Conservation (phyloP, 2,888 invertebrate species). For the Pammene aurita region DNA sequence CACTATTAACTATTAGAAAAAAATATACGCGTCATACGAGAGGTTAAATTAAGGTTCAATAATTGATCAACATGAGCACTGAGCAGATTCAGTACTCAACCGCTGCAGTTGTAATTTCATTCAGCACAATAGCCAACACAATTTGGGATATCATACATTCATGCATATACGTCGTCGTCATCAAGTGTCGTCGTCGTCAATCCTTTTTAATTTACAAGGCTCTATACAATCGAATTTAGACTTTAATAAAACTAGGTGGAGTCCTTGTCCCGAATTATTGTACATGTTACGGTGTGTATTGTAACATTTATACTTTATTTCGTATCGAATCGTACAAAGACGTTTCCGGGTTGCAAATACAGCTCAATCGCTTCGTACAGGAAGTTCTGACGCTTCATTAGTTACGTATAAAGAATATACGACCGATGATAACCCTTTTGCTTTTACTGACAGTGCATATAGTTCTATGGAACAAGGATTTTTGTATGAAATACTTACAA, state of each 20-base stretch:
- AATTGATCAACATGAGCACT: no score
- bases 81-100: background rate
- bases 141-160: slow-evolving; percentile 58
- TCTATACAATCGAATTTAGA: background rate
- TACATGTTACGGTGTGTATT: slow-evolving; percentile 27
- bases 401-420: slow-evolving; percentile 59
- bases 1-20: no score
- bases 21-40: no score
- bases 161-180: slow-evolving; percentile 41
- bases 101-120: slow-evolving; percentile 4
- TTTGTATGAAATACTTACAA: background rate
- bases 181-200: slow-evolving; percentile 17
- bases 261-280: slow-evolving; percentile 2
- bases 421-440: slow-evolving; percentile 63
- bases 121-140: slow-evolving; percentile 45
- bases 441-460: slow-evolving; percentile 60
- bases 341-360: slow-evolving; percentile 76
- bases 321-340: slow-evolving; percentile 60
- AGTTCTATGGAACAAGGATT: slow-evolving; percentile 41
- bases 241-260: background rate
- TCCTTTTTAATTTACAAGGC: slow-evolving; percentile 2
- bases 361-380: slow-evolving; percentile 66
- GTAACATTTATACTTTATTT: slow-evolving; percentile 67
- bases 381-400: slow-evolving; percentile 78
- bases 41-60: no score